Evolutionary conservation across 2,888 invertebrate species (phyloP), one percentile per base, ranked within the genome.

Genomic region (Lysandra bellargus): DNA sequence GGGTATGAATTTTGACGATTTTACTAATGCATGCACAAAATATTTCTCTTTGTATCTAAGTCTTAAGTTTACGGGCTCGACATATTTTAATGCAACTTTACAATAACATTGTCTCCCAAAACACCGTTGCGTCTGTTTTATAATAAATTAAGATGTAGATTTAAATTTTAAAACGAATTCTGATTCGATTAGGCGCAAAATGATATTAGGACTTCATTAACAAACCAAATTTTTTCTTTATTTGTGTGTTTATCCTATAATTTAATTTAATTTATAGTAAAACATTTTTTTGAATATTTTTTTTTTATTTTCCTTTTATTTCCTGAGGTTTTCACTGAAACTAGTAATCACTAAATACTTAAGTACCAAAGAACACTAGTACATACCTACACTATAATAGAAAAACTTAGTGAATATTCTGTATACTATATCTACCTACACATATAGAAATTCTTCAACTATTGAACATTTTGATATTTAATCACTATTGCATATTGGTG

Each of bases 221-320:
- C 33, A 23, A 49, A 60, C 60, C 57, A 60, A 37, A 17, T 30
- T 30, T 57, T 76, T 57, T 76, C 49, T 44, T 76, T 69, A 69
- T 69, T 69, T 37, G 69, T 69, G 69, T 69, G 69, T 37, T 69
- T 69, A 69, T 69, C 69, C 33, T 37, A 69, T 69, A 1, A 17
- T 69, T 69, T 69, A 37, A 69, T 69, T 69, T 69, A 69, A 69
- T 64, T 64, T 64, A 30, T 64, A 69, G 69, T 69, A 69, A 69
- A 69, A 4, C 69, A 64, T 69, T 69, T 33, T 69, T 69, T 33
- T 4, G 6, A n/a, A 61, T 61, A 14, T 33, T 1, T 69, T 33
- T 69, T 37, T 12, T 37, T 69, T 69, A 12, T 30, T 30, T 64
- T 64, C 9, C 12, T 64, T 64, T 64, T 7, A 23, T 69, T 69